These are phyloP conservation scores for Nasonovia ribisnigri DNA, from an alignment of 2,888 invertebrate species.

Conservation along the genomic window DNA sequence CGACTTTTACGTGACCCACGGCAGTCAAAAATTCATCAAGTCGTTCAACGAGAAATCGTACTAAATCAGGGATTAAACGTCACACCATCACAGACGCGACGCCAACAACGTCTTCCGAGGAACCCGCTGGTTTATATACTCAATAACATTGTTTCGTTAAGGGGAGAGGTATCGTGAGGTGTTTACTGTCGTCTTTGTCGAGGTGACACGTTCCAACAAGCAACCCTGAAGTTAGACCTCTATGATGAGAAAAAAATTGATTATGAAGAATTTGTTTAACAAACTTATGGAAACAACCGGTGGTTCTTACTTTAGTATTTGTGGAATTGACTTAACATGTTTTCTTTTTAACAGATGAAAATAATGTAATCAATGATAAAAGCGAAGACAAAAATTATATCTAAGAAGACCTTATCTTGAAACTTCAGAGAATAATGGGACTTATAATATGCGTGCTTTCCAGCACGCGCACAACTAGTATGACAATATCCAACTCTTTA, in stretches of 20 bases:
- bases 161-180: not conserved
- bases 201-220: constrained; percentile 90
- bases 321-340: not conserved
- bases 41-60: not conserved
- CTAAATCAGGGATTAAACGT: not conserved
- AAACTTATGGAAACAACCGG: not conserved
- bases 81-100: not conserved
- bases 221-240: constrained; percentile 89
- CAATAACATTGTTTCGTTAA: not conserved
- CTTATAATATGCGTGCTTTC: constrained; percentile 52
- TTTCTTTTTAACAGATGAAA: not conserved
- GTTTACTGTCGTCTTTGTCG: constrained; percentile 69
- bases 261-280: not conserved
- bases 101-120: too few species aligned
- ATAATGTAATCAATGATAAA: constrained; percentile 25
- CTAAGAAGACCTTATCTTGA: constrained; percentile 49
- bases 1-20: not conserved
- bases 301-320: not conserved
- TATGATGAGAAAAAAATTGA: constrained; percentile 80
- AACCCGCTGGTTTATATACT: too few species aligned
- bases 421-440: constrained; percentile 62
- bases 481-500: not conserved
- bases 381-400: constrained; percentile 63
- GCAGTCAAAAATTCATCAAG: not conserved
- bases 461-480: constrained; percentile 56